These are phyloP conservation scores for Cynocephalus volans DNA, from an alignment of 2,113 vertebrate genomes.

Conservation along the genomic window DNA sequence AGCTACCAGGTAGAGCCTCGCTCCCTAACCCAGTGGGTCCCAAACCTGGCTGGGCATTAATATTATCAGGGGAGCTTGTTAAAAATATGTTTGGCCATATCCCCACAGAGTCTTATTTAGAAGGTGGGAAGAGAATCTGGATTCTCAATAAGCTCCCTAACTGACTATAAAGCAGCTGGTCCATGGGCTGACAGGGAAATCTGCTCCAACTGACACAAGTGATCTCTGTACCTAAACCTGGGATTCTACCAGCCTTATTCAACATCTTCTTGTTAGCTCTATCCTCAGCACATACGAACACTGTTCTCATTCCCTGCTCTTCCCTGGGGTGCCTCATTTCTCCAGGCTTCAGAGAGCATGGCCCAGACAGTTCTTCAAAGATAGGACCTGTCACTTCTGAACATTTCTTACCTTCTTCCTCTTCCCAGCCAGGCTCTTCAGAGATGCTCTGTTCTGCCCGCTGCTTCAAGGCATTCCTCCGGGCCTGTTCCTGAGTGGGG, in stretches of 20 bases:
- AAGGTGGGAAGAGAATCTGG: background rate
- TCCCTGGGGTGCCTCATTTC: background rate
- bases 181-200: background rate
- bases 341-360: background rate
- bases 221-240: background rate
- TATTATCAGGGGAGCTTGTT: background rate
- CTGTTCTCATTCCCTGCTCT: background rate
- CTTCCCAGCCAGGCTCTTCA: slow-evolving; percentile 95
- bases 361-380: background rate
- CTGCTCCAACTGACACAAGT: background rate
- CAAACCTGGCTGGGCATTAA: background rate
- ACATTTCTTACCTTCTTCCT: slow-evolving; percentile 93
- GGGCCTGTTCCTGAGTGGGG: slow-evolving; percentile 93
- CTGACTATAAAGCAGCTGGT: background rate
- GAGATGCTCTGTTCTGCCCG: slow-evolving; percentile 94
- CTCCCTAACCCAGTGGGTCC: background rate
- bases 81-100: background rate
- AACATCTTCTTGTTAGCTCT: background rate
- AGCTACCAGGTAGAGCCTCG: background rate
- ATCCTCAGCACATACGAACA: background rate
- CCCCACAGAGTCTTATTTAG: background rate
- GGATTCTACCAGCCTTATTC: background rate
- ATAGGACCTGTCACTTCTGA: background rate
- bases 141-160: slow-evolving; percentile 8
- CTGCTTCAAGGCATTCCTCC: slow-evolving; percentile 97